Evolutionary conservation across 2,888 invertebrate species (phyloP), one percentile per base, ranked within the genome.

Genomic region (Cantharis lateralis): DNA sequence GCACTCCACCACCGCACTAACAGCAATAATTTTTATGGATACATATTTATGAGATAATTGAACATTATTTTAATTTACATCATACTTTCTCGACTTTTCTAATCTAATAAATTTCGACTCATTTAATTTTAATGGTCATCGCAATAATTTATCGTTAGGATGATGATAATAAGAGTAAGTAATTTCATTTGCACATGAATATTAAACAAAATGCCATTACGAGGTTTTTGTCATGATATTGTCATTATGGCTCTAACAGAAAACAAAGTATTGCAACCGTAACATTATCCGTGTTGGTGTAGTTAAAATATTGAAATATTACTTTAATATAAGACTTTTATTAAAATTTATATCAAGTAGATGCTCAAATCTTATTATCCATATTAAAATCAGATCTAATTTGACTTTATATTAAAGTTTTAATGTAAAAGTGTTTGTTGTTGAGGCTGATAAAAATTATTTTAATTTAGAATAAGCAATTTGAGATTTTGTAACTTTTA

Each of bases 31-130:
- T 77, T 71, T 63, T 62, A 75, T 78, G 76, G 75, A 80, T 81
- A 80, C 80, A 81, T 81, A 81, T 81, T 81, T 81, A 81, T 81
- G 73, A 77, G 75, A 71, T 62, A 61, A 72, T 68, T 75, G 75
- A 75, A 73, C 75, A 75, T 75, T 66, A 66, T 78, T 75, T 74
- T 70, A 74, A 74, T 71, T 48, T 48, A 70, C 68, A 26, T 26
- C 70, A 68, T 68, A 72, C 69, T 76, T 76, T 64, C 18, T 24
- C 69, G 69, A 16, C 32, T 69, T 15, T 69, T 16, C 20, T 20
- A 18, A 63, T 63, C 63, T 66, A 20, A 24, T 66, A 66, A 66
- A 66, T 66, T 66, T 20, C 13, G n/a, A 24, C 18, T 66, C 64
- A 66, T 20, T 66, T 66, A 18, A 66, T 20, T 66, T 66, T 66